Percentiles rank a stretch among this genome's conserved stretches.
Evolutionary conservation across 2,113 vertebrate species (phyloP).

Genomic region (Takifugu bimaculatus): DNA sequence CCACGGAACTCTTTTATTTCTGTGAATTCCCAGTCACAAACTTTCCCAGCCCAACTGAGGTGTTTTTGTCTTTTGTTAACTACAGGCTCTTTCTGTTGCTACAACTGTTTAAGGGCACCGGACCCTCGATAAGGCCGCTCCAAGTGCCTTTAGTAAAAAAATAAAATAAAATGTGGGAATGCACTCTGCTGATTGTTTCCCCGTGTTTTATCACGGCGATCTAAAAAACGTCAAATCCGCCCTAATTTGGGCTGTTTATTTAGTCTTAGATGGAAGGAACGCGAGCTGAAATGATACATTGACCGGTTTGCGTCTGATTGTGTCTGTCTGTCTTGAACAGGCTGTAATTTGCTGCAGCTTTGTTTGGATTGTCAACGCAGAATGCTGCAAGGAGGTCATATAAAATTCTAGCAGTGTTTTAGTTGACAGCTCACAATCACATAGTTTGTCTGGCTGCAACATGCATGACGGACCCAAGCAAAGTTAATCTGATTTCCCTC

Average conservation of each 20-base stretch:
- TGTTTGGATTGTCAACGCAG: slow-evolving; percentile 70
- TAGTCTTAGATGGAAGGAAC: slow-evolving; percentile 62
- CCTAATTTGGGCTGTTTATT: slow-evolving; percentile 68
- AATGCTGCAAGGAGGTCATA: slow-evolving; percentile 50
- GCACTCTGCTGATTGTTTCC: slow-evolving; percentile 59
- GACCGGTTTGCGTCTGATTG: slow-evolving; percentile 38
- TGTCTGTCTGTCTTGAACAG: slow-evolving; percentile 22
- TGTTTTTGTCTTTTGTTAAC: slow-evolving; percentile 36
- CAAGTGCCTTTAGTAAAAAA: slow-evolving; percentile 56
- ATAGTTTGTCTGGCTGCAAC: slow-evolving; percentile 33
- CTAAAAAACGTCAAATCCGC: slow-evolving; percentile 44
- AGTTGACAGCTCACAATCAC: slow-evolving; percentile 28
- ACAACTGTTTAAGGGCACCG: slow-evolving; percentile 5
- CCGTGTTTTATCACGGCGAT: slow-evolving; percentile 61
- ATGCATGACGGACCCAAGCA: not conserved
- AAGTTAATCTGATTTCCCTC: not conserved
- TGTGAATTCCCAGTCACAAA: slow-evolving; percentile 41
- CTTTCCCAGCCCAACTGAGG: slow-evolving; percentile 39
- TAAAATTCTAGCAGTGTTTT: slow-evolving; percentile 50
- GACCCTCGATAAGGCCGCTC: slow-evolving; percentile 31
- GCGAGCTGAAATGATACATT: slow-evolving; percentile 57
- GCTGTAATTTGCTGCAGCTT: slow-evolving; percentile 63
- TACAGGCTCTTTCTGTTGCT: slow-evolving; percentile 15
- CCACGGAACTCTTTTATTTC: slow-evolving; percentile 24
- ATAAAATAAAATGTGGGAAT: slow-evolving; percentile 49